A percentile compares a stretch with the other conserved stretches of the same genome.
phyloP scores from a whole-genome alignment of 2,113 vertebrate genomes.

The Eublepharis macularius region DNA sequence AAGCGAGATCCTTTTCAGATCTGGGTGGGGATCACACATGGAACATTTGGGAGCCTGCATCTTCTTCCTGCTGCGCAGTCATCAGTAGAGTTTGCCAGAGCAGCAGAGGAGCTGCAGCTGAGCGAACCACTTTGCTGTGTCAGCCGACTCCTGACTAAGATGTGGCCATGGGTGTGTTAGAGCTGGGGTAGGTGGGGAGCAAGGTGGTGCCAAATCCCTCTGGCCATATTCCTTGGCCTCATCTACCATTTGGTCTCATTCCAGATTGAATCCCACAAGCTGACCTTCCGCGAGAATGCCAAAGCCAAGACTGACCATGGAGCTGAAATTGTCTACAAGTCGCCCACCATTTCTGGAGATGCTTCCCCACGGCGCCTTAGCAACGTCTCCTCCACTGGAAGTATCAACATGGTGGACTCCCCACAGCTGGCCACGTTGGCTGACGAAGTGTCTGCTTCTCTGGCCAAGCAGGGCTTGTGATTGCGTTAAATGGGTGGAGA shows the following conservation, averaged over 20 bases:
- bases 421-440: conserved; percentile 96
- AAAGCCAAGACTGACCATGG: conserved; percentile 98
- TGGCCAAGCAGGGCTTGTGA: conserved; percentile 99
- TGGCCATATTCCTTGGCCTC: rapidly evolving
- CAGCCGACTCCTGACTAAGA: neutral
- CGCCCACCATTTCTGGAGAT: conserved; percentile 84
- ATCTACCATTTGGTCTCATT: neutral
- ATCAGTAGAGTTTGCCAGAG: neutral
- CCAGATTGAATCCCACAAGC: conserved; percentile 95
- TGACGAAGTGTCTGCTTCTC: conserved; percentile 95
- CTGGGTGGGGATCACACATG: neutral
- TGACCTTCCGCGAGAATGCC: conserved; percentile 94
- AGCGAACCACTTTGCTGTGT: neutral
- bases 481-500: conserved; percentile 52
- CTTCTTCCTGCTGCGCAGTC: neutral
- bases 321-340: conserved; percentile 92
- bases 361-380: conserved; percentile 93
- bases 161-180: neutral
- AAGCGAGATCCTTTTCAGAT: neutral
- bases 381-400: conserved; percentile 96
- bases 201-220: neutral
- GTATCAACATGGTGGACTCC: conserved; percentile 95
- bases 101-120: neutral
- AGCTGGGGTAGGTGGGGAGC: rapidly evolving
- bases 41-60: neutral